Conservation (phyloP, 2,113 vertebrate genomes). For the Beaufortia kweichowensis region DNA sequence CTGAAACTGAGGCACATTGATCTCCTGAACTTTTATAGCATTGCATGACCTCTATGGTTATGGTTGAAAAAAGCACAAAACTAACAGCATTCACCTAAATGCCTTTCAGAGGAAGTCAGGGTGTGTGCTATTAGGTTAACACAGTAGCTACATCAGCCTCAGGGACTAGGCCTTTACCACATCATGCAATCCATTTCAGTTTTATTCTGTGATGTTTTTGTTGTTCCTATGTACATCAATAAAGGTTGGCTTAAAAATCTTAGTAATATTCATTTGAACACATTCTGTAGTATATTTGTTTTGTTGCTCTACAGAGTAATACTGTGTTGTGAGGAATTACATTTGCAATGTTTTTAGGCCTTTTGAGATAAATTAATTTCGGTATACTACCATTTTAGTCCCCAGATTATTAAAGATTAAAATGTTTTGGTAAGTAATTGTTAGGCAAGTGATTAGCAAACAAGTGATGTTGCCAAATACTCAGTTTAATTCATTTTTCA, state of each 20-base stretch:
- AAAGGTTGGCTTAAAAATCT: constrained; percentile 34
- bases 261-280: background rate
- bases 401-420: too few relatives aligned
- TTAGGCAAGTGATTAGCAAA: constrained; percentile 24
- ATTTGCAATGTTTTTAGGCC: too few relatives aligned
- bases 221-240: constrained; percentile 51
- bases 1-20: constrained; percentile 39
- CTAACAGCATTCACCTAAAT: constrained; percentile 58
- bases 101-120: constrained; percentile 54
- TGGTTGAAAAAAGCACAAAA: constrained; percentile 33
- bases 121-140: constrained; percentile 27
- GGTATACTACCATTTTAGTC: too few relatives aligned
- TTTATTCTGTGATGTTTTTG: constrained; percentile 45
- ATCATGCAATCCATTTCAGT: constrained; percentile 38
- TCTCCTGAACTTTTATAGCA: constrained; percentile 13
- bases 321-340: too few relatives aligned
- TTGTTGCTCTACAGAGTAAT: too few relatives aligned
- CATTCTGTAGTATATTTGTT: too few relatives aligned
- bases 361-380: too few relatives aligned
- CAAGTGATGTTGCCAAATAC: background rate
- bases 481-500: constrained; percentile 20
- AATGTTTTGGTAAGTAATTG: too few relatives aligned
- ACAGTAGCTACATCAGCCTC: constrained; percentile 51
- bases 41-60: constrained; percentile 12
- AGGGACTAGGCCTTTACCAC: constrained; percentile 56